Base-by-base conservation (phyloP, 2,888 invertebrate species). In the Cephus rjabovi region DNA sequence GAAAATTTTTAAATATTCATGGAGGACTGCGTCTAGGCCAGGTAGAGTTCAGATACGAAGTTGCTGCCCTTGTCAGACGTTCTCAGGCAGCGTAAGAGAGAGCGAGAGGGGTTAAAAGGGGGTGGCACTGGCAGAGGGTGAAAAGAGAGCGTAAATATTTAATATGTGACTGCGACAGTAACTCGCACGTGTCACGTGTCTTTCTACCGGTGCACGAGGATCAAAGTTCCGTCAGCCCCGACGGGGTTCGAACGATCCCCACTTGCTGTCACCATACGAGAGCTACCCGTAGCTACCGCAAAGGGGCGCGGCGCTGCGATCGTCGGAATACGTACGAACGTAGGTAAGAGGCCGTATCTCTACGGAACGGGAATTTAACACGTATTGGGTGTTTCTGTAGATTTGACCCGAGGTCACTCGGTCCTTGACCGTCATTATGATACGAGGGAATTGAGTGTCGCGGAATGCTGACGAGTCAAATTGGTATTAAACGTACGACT, bases 141-240 rank as follows among this genome's bases (percentile, higher is more conserved):
- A 77, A 35, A 35, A 35, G 79, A 81, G 76, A 80, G 80, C 77
- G 1, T 84, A 81, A 80, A 86, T 82, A 83, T 83, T 82, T 82
- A 79, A 86, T 86, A 81, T 37, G 77, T 82, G 85, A 84, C 82
- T 77, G 85, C 83, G 82, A 71, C 34, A 81, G 75, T 78, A 80
- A 79, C 34, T 80, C 75, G 84, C 82, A 81, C 80, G 82, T 80
- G 77, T 80, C 82, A 79, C 84, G 84, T 80, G 84, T 80, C 0
- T 33, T 6, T 15, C 15, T 15, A 15, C 23, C 23, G 40, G 15
- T 56, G 40, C 6, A 23, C 6, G 23, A 56, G 40, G 40, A 30
- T 15, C 30, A 31, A 71, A 71, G 71, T 71, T 71, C 31, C 71
- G 71, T 33, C 12, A 15, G 31, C 15, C 31, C 12, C 15, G 11